Base-by-base conservation (phyloP, 2,888 invertebrate species). In the Agriopis aurantiaria region DNA sequence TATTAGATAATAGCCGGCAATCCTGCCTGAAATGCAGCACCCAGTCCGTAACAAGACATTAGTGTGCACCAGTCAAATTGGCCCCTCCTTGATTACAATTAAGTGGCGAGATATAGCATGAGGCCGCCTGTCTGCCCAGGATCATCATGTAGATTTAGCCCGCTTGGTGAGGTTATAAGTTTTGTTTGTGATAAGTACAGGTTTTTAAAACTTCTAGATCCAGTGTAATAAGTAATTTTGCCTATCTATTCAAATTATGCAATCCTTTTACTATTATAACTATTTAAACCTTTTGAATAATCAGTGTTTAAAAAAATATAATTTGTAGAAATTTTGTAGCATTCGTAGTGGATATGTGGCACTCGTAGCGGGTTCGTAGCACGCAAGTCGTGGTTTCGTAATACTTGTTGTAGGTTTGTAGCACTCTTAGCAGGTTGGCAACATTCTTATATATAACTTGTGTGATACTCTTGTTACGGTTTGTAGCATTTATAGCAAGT, bases 11-110 rank as follows among this genome's bases (percentile, higher is more conserved):
- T 80, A 80, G 79, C 69, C 72, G 62, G 69, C 73, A 72, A 69
- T 72, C 61, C 71, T 41, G 70, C 46, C 52, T 64, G 71, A 70
- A 69, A 68, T 56, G 77, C 72, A 69, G 76, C 74, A 77, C 78
- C 74, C 63, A 62, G 69, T 52, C 73, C 77, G 77, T 85, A 86
- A 84, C 86, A 79, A 86, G 83, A 82, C 84, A 85, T 88, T 87
- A 87, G 85, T 82, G 72, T 78, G 76, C 83, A 83, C 78, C 83
- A 84, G 82, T 88, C 85, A 88, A 89, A 91, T 90, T 90, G 89
- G 80, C 82, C 84, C 80, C 84, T 80, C 81, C 88, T 88, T 87
- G 87, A 90, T 89, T 88, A 89, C 85, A 90, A 90, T 90, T 90
- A 90, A 90, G 85, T 81, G 81, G 81, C 82, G 79, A 84, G 86